Base-by-base conservation (phyloP, 2,113 vertebrate species). In the Brachypteracias leptosomus region DNA sequence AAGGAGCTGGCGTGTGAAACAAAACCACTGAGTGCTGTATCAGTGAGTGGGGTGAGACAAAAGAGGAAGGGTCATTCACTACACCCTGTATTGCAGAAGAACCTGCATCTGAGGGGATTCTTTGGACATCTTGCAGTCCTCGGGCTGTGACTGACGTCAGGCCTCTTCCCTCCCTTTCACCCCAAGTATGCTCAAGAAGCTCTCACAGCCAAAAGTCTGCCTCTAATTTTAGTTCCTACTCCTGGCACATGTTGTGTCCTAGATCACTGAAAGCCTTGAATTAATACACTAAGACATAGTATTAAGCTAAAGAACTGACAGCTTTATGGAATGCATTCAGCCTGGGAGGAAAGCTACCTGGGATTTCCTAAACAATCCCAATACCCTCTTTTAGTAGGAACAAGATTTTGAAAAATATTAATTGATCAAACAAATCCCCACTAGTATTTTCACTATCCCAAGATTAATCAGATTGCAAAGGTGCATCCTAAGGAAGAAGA, bases 201-300 rank as follows among this genome's bases (percentile, higher is more conserved):
- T 95, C 94, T 91, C 88, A 55, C 92, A 90, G 96, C 94, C 96
- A 94, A 97, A 96, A 96, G 96, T 94, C 96, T 95, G 96, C 85
- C 95, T 97, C 97, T 97, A 97, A 97, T 97, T 97, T 97, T 97
- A 97, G 97, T 96, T 95, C 70, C 71, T 62, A 75, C 94, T 97
- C 68, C 93, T 96, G 96, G 96, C 95, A 95, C 96, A 96, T n/a
- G 89, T 85, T 90, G 93, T 95, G 97, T 93, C 96, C 96, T 85
- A 96, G 94, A 97, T 97, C 97, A 94, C 87, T 57, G 75, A 81
- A 95, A 97, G 97, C 93, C 90, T 87, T 79, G 92, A 94, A 96
- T 96, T 97, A 97, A 97, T 96, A 95, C 95, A 90, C 80, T 96
- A 95, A 97, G 94, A 95, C 78, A 93, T 76, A 79, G 90, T 93